Evolutionary conservation across 53 echinoderm and acorn worm species (phyloP).

Genomic region (Echinarachnius parma): DNA sequence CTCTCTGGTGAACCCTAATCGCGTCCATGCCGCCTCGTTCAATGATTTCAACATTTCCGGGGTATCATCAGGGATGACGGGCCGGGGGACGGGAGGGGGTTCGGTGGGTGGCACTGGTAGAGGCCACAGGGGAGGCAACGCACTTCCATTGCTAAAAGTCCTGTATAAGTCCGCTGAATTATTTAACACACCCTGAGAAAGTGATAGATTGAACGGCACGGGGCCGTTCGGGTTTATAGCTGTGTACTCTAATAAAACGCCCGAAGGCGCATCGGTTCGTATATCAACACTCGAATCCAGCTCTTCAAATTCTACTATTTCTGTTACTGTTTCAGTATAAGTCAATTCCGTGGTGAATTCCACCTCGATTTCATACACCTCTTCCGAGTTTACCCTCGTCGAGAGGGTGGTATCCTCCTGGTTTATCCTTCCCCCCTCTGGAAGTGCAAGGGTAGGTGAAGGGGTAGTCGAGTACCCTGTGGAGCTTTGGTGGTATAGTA

Average conservation of each 20-base stretch:
- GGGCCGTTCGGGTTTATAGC: constrained; percentile 8
- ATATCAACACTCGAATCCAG: constrained; percentile 11
- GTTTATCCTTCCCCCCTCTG: not conserved
- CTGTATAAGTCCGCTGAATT: constrained; percentile 17
- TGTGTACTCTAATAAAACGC: constrained; percentile 34
- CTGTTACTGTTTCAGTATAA: constrained; percentile 44
- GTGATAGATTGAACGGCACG: constrained; percentile 18
- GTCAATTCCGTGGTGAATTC: constrained; percentile 50
- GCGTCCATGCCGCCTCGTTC: constrained; percentile 33
- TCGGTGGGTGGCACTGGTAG: not conserved
- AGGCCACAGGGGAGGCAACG: not conserved
- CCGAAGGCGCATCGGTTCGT: constrained; percentile 33
- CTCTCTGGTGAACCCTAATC: constrained; percentile 33
- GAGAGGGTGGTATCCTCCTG: not conserved
- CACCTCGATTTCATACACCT: constrained; percentile 19
- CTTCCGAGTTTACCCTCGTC: constrained; percentile 14
- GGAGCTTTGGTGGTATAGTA: not conserved
- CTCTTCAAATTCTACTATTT: constrained; percentile 24
- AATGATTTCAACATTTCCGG: constrained; percentile 28
- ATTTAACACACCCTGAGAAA: constrained; percentile 46
- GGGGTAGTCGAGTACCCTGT: constrained; percentile 3
- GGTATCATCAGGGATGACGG: constrained; percentile 14
- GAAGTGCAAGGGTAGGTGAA: not conserved
- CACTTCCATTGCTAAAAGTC: constrained; percentile 41
- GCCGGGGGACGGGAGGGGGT: not conserved